phyloP scores from a whole-genome alignment of 2,113 vertebrate species.

The Oxygymnocypris stewartii region DNA sequence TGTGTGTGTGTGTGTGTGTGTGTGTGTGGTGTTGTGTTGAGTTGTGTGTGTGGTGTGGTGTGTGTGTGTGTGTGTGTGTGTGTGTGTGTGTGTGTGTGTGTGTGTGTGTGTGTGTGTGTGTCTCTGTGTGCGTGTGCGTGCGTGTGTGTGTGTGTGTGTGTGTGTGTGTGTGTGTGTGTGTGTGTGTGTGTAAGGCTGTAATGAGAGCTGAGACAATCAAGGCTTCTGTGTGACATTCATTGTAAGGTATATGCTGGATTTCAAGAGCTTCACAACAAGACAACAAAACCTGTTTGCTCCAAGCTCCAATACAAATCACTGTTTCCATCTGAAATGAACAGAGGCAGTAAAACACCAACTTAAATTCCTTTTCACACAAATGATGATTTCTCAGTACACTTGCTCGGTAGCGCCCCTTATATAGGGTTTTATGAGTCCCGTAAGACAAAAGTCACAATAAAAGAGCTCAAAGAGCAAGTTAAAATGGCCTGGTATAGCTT shows the following conservation, averaged over 20 bases:
- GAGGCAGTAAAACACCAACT: background rate
- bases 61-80: no score
- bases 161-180: no score
- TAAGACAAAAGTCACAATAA: background rate
- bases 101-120: no score
- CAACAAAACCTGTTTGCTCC: background rate
- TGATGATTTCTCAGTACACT: background rate
- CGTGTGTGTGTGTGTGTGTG: no score
- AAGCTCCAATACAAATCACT: background rate
- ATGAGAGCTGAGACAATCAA: conserved; percentile 17
- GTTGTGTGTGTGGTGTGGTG: no score
- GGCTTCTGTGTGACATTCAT: background rate
- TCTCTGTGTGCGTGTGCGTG: no score
- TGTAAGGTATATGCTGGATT: background rate
- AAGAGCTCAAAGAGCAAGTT: background rate
- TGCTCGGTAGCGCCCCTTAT: background rate
- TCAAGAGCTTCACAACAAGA: background rate
- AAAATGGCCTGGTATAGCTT: background rate
- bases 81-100: no score
- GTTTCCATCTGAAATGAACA: background rate
- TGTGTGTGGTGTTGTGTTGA: no score
- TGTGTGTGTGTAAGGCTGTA: no score
- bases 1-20: no score
- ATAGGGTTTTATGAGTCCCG: background rate
- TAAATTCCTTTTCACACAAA: background rate